A percentile compares a stretch with the other conserved stretches of the same genome.
phyloP scores from a whole-genome alignment of 2,888 invertebrate species.

The Agonopterix arenella region DNA sequence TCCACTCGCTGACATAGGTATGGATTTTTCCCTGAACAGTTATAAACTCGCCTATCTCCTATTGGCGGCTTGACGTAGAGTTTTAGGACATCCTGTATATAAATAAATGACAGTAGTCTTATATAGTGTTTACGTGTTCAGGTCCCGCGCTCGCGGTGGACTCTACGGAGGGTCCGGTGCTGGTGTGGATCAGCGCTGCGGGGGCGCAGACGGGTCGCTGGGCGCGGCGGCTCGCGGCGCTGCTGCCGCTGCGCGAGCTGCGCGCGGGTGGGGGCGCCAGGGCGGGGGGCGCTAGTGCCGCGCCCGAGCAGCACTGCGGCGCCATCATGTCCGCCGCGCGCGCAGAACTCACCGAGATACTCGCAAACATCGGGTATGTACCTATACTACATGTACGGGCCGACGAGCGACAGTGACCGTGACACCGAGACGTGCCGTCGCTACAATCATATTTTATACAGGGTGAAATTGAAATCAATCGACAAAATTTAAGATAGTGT shows the following conservation, averaged over 20 bases:
- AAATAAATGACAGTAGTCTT: too few species aligned
- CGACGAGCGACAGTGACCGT: too few species aligned
- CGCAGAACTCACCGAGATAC: background rate
- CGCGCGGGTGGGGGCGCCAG: slow-evolving; percentile 20
- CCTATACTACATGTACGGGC: too few species aligned
- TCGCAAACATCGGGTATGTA: background rate
- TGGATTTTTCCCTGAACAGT: too few species aligned
- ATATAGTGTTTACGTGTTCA: background rate
- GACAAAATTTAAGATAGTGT: too few species aligned
- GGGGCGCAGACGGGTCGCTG: slow-evolving; percentile 24
- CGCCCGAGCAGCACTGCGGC: background rate
- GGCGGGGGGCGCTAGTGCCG: slow-evolving; percentile 21
- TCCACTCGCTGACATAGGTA: slow-evolving; percentile 41
- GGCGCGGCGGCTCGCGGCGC: slow-evolving; percentile 33
- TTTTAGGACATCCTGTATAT: too few species aligned
- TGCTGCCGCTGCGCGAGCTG: slow-evolving; percentile 32
- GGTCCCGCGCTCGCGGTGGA: slow-evolving; percentile 13
- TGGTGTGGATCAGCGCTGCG: slow-evolving; percentile 31
- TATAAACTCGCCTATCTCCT: too few species aligned
- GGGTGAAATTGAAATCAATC: too few species aligned
- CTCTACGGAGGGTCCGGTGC: slow-evolving; percentile 27
- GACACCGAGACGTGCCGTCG: too few species aligned
- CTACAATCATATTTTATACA: too few species aligned
- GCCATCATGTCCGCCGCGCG: background rate
- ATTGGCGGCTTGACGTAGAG: too few species aligned